These are phyloP conservation scores for Pseudopodoces humilis DNA, from an alignment of 2,113 vertebrate species.

Conservation along the genomic window DNA sequence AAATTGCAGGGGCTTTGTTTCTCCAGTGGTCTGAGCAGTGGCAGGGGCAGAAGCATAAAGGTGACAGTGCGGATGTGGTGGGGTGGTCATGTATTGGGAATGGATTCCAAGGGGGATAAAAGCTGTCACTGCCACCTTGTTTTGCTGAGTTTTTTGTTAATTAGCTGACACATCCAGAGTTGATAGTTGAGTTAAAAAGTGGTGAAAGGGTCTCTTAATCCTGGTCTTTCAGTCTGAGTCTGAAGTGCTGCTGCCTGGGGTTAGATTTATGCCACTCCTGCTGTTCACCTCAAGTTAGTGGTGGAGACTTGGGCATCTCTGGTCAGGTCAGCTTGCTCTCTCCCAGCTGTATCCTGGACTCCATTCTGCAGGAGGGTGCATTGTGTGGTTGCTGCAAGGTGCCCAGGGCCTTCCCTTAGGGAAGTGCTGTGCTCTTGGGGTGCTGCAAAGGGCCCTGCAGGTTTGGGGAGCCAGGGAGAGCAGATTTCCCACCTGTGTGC, in stretches of 20 bases:
- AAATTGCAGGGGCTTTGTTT: background rate
- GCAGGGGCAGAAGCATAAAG: background rate
- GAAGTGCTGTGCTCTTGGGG: background rate
- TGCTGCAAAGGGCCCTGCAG: background rate
- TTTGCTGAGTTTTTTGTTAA: background rate
- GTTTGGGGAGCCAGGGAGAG: background rate
- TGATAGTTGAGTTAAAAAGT: background rate
- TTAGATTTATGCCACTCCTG: background rate
- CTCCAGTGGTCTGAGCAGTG: background rate
- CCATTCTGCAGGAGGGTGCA: background rate
- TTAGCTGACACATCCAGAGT: background rate
- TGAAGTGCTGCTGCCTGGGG: background rate
- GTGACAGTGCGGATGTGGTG: background rate
- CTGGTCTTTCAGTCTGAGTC: background rate
- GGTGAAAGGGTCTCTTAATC: background rate
- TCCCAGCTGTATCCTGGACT: background rate
- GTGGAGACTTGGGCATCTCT: background rate
- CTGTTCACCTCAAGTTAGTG: background rate
- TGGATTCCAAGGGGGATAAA: background rate
- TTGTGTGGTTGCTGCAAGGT: background rate
- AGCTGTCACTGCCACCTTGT: background rate
- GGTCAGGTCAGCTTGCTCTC: background rate
- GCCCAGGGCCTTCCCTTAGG: background rate
- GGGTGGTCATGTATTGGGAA: background rate
- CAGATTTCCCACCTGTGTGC: background rate